Evolutionary conservation across 2,113 vertebrate species (phyloP), one percentile per base, ranked within the genome.

Genomic region (Fukomys damarensis): DNA sequence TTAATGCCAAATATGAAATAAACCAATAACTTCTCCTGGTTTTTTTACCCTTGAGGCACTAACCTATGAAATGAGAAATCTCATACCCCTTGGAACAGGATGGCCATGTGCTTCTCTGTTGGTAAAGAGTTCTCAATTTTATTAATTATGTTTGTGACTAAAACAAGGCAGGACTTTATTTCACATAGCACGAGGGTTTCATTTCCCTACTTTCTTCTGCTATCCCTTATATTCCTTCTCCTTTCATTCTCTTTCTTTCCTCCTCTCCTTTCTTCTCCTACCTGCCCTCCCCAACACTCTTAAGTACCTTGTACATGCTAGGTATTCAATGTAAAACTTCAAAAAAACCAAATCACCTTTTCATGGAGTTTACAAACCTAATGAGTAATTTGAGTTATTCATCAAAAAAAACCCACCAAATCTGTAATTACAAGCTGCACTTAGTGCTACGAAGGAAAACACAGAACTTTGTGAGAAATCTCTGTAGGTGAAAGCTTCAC

Each of bases 1-100:
- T 80, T 93, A 95, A 91, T 43, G n/a, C 46, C 91, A 94, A 93
- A 72, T 79, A 74, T 84, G 81, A 95, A 89, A 84, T 74, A 94
- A 92, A 87, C 46, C 54, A 92, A 35, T 66, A 95, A 93, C 35
- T 90, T 94, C 72, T 84, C 38, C n/a, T 61, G 70, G 26, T 76
- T 76, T 97, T 94, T 92, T 94, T 80, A 86, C 70, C 77, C 54
- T 89, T 86, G 52, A 20, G 87, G 65, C 46, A 84, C 72, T 92
- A 84, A 90, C 41, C 41, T 90, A 82, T 24, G 65, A 83, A 88
- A 90, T 86, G 56, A 94, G 85, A 96, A 94, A 87, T 54, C 32
- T 92, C 41, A 24, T 56, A 46, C 43, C 32, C 63, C 79, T 87
- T n/a, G 93, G 89, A 92, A 90, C 46, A 94, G 76, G 72, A 95